Base-by-base conservation (phyloP, 2,113 vertebrate genomes). In the Microcebus murinus region DNA sequence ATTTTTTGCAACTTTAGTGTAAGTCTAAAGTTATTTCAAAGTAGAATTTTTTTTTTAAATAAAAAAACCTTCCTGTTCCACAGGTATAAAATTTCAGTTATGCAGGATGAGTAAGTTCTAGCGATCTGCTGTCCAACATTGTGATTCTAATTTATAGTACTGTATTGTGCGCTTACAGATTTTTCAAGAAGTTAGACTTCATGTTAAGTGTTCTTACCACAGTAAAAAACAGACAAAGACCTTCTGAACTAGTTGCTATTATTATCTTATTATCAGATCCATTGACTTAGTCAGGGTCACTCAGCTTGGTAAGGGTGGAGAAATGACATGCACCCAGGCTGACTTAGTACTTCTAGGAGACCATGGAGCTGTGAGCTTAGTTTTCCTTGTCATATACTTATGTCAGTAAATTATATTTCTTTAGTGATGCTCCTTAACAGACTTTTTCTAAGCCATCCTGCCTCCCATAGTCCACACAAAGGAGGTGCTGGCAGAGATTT, bases 11-110 rank as follows among this genome's bases (percentile, higher is more conserved):
- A 73, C 14, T 74, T 91, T 92, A 25, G 45, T 34, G 1, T 59
- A 68, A 77, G n/a, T 84, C n/a, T 63, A 70, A 86, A 79, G 20
- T 84, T 87, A 52, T 88, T 73, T 83, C n/a, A 80, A 88, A 85
- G n/a, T 68, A 36, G 42, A 95, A 85, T 59, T 25, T 59, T 25
- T 25, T 48, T 23, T 63, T 29, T 55, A 45, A 45, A 45, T 50
- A 15, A 18, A 79, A 86, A 68, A 34, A 52, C 7, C 39, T 6
- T 48, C 45, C 11, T 31, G 12, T 27, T 71, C 17, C 52, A 14
- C 50, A 27, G 7, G 21, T 79, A 36, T 57, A 45, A 27, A 25
- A 50, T 70, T 79, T 70, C 34, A 61, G 11, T 31, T 39, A 50
- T 23, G 4, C 31, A 59, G 31, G 21, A 48, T 36, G 18, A 85